Evolutionary conservation across 2,113 vertebrate species (phyloP).

Genomic region (Pleuronectes platessa): DNA sequence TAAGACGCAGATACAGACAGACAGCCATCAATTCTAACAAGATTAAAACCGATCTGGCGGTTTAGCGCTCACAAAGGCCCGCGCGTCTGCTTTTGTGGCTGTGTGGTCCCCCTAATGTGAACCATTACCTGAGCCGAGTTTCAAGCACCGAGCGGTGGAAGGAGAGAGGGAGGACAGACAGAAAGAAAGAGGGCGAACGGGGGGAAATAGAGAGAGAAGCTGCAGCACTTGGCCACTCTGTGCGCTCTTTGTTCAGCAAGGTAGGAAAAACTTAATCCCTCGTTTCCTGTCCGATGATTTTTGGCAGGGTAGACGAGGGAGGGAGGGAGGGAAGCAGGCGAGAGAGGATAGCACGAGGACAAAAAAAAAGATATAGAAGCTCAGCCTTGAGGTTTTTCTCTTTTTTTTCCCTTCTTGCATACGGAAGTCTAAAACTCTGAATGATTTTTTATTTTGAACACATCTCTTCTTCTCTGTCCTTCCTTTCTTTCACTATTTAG

Average conservation of each 20-base stretch:
- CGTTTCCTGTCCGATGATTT: slow-evolving; percentile 97
- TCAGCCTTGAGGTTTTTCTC: slow-evolving; percentile 78
- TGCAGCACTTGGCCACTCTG: slow-evolving; percentile 85
- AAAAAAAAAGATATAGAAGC: slow-evolving; percentile 45
- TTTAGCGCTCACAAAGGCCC: slow-evolving; percentile 45
- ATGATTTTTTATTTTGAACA: slow-evolving; percentile 39
- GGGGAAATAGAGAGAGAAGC: slow-evolving; percentile 3
- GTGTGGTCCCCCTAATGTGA: slow-evolving; percentile 65
- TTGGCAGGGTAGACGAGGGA: slow-evolving; percentile 81
- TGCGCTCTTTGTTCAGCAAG: slow-evolving; percentile 94
- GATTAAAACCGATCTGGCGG: slow-evolving; percentile 64
- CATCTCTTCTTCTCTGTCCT: slow-evolving; percentile 17
- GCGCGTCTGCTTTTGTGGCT: slow-evolving; percentile 52
- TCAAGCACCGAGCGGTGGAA: slow-evolving; percentile 42
- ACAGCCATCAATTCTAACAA: slow-evolving; percentile 66
- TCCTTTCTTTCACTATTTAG: slow-evolving; percentile 14
- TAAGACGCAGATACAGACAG: slow-evolving; percentile 55
- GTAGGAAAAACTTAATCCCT: slow-evolving; percentile 98
- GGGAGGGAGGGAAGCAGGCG: slow-evolving; percentile 48
- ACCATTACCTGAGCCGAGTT: slow-evolving; percentile 71
- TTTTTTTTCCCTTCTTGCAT: slow-evolving; percentile 83
- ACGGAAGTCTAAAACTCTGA: slow-evolving; percentile 38
- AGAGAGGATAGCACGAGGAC: slow-evolving; percentile 58
- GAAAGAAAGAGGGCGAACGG: slow-evolving; percentile 6
- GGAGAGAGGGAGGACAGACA: slow-evolving; percentile 26